These are phyloP conservation scores for Andrena bucephala DNA, from an alignment of 2,888 invertebrate genomes.

Conservation along the genomic window DNA sequence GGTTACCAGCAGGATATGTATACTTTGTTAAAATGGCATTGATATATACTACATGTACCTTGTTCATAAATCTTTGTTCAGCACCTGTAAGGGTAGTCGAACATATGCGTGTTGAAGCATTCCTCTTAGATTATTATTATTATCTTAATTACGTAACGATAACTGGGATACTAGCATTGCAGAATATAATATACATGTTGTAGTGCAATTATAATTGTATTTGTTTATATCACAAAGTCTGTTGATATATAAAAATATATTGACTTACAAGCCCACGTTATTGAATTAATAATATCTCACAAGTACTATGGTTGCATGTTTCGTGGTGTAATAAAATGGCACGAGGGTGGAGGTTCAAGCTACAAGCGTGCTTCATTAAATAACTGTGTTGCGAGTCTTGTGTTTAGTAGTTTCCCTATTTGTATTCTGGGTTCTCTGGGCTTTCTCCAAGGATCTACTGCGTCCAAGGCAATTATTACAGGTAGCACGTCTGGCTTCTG, in stretches of 20 bases:
- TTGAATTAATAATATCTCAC: slow-evolving; percentile 17
- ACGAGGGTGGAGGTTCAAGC: slow-evolving; percentile 23
- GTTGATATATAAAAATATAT: slow-evolving; percentile 53
- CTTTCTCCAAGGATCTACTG: slow-evolving; percentile 77
- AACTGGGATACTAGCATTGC: neutral
- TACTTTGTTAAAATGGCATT: neutral
- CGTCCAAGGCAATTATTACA: slow-evolving; percentile 73
- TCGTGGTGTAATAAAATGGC: slow-evolving; percentile 40
- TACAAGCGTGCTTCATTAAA: slow-evolving; percentile 20
- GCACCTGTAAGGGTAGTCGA: no score
- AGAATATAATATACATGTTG: neutral
- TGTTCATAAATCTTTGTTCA: neutral
- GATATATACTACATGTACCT: neutral
- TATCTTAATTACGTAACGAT: neutral
- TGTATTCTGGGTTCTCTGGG: slow-evolving; percentile 80
- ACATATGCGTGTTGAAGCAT: neutral
- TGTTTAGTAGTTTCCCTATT: slow-evolving; percentile 31
- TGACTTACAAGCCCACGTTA: neutral
- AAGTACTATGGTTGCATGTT: slow-evolving; percentile 26
- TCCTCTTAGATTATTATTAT: neutral
- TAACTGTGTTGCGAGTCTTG: slow-evolving; percentile 37
- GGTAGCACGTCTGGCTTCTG: slow-evolving; percentile 70
- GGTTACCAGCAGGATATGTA: neutral
- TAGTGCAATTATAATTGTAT: slow-evolving; percentile 29
- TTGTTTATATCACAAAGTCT: slow-evolving; percentile 55